Conservation (phyloP, 2,888 invertebrate species). For the Oxytorus armatus region DNA sequence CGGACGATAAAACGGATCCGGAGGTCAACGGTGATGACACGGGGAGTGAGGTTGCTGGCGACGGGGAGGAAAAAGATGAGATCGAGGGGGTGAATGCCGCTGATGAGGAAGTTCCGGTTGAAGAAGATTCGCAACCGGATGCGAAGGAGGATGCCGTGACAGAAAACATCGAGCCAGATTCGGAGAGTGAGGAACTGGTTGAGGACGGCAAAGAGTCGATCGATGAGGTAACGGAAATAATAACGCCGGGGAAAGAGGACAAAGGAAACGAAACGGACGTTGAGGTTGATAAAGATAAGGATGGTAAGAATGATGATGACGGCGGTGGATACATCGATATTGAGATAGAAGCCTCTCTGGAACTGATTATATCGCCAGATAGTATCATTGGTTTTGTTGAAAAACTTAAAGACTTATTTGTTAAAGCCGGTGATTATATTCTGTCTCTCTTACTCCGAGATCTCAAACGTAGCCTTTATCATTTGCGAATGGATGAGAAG, state of each 20-base stretch:
- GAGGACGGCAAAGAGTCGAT: neutral
- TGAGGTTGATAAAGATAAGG: neutral
- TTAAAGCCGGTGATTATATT: conserved; percentile 53
- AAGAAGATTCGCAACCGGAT: neutral
- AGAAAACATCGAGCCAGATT: conserved; percentile 9
- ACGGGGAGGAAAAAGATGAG: neutral
- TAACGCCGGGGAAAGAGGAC: neutral
- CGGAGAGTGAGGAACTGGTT: neutral
- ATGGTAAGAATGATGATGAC: neutral
- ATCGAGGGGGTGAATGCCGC: too few relatives aligned
- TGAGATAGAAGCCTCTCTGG: neutral
- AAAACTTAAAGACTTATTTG: conserved; percentile 10
- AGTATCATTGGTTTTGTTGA: conserved; percentile 12
- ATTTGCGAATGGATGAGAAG: conserved; percentile 39
- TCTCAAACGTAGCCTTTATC: conserved; percentile 45
- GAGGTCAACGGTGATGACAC: too few relatives aligned
- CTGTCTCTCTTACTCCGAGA: conserved; percentile 43
- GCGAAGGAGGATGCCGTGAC: conserved; percentile 2
- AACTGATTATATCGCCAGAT: neutral
- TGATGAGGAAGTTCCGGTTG: too few relatives aligned
- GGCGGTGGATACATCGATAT: neutral
- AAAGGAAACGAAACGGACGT: neutral
- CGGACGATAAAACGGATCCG: neutral
- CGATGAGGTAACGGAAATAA: neutral
- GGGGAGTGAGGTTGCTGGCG: too few relatives aligned